Base-by-base conservation (phyloP, 2,888 invertebrate genomes). In the Magallana nippona region DNA sequence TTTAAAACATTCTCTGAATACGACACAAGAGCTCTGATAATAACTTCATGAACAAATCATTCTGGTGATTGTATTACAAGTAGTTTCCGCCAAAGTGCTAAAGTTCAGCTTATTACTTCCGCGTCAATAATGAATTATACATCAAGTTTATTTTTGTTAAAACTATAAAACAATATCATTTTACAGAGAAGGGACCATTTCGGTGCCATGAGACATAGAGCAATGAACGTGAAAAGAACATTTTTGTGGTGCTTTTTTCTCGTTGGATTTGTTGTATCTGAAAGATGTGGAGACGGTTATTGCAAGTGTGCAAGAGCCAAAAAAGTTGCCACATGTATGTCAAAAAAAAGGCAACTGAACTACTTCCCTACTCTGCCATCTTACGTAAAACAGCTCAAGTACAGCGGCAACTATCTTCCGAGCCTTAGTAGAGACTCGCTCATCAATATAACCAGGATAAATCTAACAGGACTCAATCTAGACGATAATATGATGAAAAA, bases 291-390 rank as follows among this genome's bases (percentile, higher is more conserved):
- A 11, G 32, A 82, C 15, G 78, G 19, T 5, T 58, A 57, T 32
- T 82, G 82, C 44, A 77, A 44, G n/a, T 82, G 78, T 44, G 56
- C 10, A 11, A 11, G 17, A 3, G 32, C 22, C 2, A 1, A n/a
- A 10, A 27, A 60, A 17, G 58, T 19, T 13, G 83, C 83, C 15
- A 79, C n/a, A n/a, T 83, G 83, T 63, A 8, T 1, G 13, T 27
- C 15, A 27, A 79, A 57, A 17, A 56, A 58, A 10, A 57, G 10
- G 10, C 13, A 79, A 19, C 55, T 83, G 2, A 55, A 1, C 10
- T 83, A 83, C 77, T 27, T 83, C 55, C 83, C 80, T 44, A 55
- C 13, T 22, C 27, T 83, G 11, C 81, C 81, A 13, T 19, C 71
- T 13, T 77, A 55, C 17, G 57, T 81, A 3, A n/a, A 22, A 44